These are phyloP conservation scores for Aptenodytes patagonicus DNA, from an alignment of 2,113 vertebrate species.

Conservation along the genomic window DNA sequence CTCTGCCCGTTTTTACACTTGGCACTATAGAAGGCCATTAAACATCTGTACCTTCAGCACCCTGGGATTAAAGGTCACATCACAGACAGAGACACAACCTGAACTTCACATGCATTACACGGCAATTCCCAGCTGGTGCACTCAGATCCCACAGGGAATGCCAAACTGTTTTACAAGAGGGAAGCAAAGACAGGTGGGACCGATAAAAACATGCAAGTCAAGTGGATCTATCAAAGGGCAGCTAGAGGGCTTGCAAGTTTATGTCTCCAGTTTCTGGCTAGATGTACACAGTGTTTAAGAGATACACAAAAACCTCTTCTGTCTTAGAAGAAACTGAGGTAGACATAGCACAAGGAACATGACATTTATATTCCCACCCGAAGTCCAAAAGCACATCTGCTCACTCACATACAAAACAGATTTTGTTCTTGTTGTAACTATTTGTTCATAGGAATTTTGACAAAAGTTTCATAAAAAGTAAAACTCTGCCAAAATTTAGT, in stretches of 20 bases:
- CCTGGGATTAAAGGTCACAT: neutral
- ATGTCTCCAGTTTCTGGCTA: neutral
- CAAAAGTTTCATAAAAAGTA: neutral
- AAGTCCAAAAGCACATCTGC: neutral
- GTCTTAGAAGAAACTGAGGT: neutral
- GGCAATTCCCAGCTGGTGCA: neutral
- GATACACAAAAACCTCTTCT: neutral
- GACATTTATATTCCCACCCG: neutral
- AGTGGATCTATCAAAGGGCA: neutral
- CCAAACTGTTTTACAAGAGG: neutral
- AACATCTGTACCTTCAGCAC: neutral
- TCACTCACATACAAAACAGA: neutral
- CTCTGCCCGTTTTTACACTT: neutral
- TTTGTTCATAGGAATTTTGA: neutral
- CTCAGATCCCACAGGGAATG: neutral
- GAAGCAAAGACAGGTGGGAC: neutral
- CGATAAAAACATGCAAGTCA: neutral
- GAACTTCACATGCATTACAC: neutral
- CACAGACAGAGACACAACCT: neutral
- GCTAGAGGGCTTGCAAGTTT: neutral
- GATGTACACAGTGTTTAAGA: neutral
- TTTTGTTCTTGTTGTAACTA: neutral
- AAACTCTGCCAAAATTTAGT: neutral
- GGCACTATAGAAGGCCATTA: neutral
- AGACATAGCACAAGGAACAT: neutral